Evolutionary conservation across 2,113 vertebrate species (phyloP), one percentile per base, ranked within the genome.

Genomic region (Gymnobelideus leadbeateri): DNA sequence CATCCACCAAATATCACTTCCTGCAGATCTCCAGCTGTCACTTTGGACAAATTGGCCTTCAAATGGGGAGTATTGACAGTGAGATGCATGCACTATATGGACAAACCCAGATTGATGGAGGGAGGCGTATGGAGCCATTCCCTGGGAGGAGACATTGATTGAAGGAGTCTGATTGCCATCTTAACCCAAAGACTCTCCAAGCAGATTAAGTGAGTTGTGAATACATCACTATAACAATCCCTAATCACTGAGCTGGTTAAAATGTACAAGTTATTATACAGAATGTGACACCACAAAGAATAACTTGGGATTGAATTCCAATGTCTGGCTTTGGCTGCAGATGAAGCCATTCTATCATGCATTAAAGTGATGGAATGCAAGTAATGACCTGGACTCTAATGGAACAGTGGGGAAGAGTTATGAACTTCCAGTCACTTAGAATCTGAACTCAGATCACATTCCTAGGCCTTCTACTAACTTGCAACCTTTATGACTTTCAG

Each of bases 171-270:
- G 21, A 91, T 96, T 92, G 95, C 90, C 93, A 89, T 96, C 91
- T 94, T 94, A 94, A 94, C 96, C 92, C 93, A 90, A 93, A 94
- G 91, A 8, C 92, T 96, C 92, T 89, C 96, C 91, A 84, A 92
- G 92, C 77, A 47, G 37, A 93, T 93, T 89, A 84, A 92, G 43
- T 93, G 92, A 92, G 53, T 94, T 95, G 47, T 14, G 92, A 90
- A 93, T 90, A 52, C 90, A n/a, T 95, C 47, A 23, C 37, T 92
- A 91, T 95, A 89, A 94, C 84, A 91, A 24, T 94, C 84, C 25
- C 47, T 92, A n/a, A 91, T 92, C 89, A 94, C 92, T 2, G 24
- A 23, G 43, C 89, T 90, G 92, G 31, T 92, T 51, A 89, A 93
- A 93, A 77, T 68, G 26, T 89, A 92, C 94, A 92, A 92, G 21